Base-by-base conservation (phyloP, 2,888 invertebrate genomes). In the Eucera pruinosa region DNA sequence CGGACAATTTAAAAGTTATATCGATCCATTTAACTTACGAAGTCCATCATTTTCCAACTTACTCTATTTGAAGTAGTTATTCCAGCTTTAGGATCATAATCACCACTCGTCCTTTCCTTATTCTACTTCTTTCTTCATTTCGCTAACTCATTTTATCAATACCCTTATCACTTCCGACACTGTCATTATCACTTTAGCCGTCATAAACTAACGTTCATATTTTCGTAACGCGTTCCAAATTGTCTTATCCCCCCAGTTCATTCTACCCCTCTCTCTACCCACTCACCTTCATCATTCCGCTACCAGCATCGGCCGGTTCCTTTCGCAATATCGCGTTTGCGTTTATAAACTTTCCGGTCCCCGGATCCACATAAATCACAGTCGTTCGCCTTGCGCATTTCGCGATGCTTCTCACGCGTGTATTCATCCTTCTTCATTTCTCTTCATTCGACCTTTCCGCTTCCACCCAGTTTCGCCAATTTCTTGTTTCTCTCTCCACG, bases 371-470 rank as follows among this genome's bases (percentile, higher is more conserved):
- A 74, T 74, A 74, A 74, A 71, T 74, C 74, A 73, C 54, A 33
- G 71, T 48, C 20, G 61, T 30, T 47, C 36, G 39, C 27, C 23
- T 13, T 43, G 25, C 62, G 41, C 66, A 47, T 57, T 27, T 57
- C 55, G 57, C 62, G 48, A 74, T 71, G 62, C 71, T 54, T 47
- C 74, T 64, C 73, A 58, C 64, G 62, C 74, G 58, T 52, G 54
- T 58, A 60, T 54, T 52, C 75, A 73, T 73, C 68, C 74, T 52
- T 75, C 74, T 75, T 73, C 73, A 75, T 75, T 73, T 62, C 74
- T 74, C 74, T 74, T 74, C 72, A 71, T 74, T 64, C 62, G 55
- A 57, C 27, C 65, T 65, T 60, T 55, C 39, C 30, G 30, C 41
- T 54, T 58, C 45, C 36, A 47, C 43, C 36, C 30, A 18, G 39